A percentile compares a stretch with the other conserved stretches of the same genome.
These are phyloP conservation scores for Sinella curviseta DNA, from an alignment of 1,140 invertebrate genomes.

Conservation along the genomic window DNA sequence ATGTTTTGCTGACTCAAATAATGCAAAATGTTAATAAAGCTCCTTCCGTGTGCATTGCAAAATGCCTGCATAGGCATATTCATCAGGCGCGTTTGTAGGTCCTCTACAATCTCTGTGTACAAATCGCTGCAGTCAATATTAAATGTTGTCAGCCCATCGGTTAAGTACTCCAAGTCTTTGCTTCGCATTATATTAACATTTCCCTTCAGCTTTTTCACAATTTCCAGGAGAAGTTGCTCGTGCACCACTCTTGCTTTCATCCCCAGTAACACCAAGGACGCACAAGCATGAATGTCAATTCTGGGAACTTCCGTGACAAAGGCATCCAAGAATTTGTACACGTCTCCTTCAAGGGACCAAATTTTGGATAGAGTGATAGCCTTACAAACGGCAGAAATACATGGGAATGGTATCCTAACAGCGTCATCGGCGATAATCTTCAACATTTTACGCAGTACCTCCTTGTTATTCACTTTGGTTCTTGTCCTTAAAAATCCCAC, in stretches of 20 bases:
- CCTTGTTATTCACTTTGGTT: neutral
- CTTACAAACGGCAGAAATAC: neutral
- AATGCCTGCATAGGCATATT: neutral
- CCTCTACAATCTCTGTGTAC: neutral
- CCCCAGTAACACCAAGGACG: neutral
- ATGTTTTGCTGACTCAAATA: neutral
- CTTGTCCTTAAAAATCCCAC: slow-evolving; percentile 12
- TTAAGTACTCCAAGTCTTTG: slow-evolving; percentile 4
- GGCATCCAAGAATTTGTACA: neutral
- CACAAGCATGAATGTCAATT: slow-evolving; percentile 14
- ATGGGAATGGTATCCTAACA: neutral
- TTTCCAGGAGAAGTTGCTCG: neutral
- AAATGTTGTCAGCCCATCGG: neutral
- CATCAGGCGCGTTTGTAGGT: neutral
- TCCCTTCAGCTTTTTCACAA: neutral
- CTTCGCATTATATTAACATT: neutral
- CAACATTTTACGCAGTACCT: neutral
- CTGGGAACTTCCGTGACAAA: neutral
- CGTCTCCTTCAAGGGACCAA: neutral
- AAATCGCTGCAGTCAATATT: neutral
- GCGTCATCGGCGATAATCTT: neutral
- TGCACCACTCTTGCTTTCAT: neutral
- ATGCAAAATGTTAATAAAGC: neutral
- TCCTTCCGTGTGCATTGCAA: neutral
- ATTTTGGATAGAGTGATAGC: neutral